Evolutionary conservation across 2,797 vertebrate species (phyloP), one percentile per base, ranked within the genome.

Genomic region (Cyclura pinguis): DNA sequence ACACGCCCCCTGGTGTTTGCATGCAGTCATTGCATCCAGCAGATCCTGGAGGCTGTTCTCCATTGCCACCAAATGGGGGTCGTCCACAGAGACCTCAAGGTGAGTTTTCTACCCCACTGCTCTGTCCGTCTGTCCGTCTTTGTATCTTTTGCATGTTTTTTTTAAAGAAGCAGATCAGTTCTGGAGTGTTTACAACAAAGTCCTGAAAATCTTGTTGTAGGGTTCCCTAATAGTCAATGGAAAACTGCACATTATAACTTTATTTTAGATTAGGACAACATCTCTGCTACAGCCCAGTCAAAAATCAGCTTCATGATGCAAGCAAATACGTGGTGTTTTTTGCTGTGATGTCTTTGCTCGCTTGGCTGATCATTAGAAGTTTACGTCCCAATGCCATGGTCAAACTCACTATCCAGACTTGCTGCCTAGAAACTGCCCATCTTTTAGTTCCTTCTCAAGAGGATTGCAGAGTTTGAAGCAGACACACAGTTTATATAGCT

Each of bases 61-160:
- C 98, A 99, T 95, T 99, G 98, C 96, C 98, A 99, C 97, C 98
- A 99, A 96, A 98, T 98, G 98, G 98, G 98, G 92, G 98, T 99
- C 93, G 98, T 99, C 89, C 98, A 99, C 97, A 98, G 98, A 96
- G 98, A 99, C 95, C 97, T 97, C 95, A 98, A 97, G 97, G 97
- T 98, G 94, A 97, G 97, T 95, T 80, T 84, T 86, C 85, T n/a
- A 4, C 81, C 86, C 88, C 27, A 62, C 59, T 78, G 57, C 62
- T 81, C 81, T 69, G 42, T 62, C 86, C 10, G 1, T 89, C 85
- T 6, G 20, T 89, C 93, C 86, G 38, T 38, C 90, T 93, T 84
- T 91, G 85, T 94, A 89, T 89, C 82, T 91, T 32, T 80, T 92
- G 92, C 90, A 82, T 91, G 78, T 90, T 42, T 80, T 82, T 67